Evolutionary conservation across 1,140 invertebrate species (phyloP).

Genomic region (Coelopa frigida): DNA sequence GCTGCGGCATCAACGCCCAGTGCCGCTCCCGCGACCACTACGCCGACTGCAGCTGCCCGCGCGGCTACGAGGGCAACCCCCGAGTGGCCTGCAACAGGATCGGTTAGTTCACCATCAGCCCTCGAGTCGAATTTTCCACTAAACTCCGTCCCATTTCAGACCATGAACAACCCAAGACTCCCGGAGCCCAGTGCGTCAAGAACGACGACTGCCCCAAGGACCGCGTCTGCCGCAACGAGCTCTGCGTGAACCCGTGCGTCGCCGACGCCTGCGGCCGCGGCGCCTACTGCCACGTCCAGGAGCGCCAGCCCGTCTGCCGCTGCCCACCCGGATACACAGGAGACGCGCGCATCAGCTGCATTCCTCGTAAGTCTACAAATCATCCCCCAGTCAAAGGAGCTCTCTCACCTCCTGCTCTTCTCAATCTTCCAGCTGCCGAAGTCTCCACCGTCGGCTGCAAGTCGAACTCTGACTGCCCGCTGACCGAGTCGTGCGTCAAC

Average conservation of each 20-base stretch:
- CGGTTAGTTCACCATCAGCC: not conserved
- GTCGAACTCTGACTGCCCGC: slow-evolving; percentile 69
- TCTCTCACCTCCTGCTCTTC: not conserved
- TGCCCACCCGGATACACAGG: slow-evolving; percentile 72
- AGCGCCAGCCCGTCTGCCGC: slow-evolving; percentile 67
- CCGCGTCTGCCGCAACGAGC: slow-evolving; percentile 64
- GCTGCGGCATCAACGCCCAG: slow-evolving; percentile 77
- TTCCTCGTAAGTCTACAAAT: slow-evolving; percentile 59
- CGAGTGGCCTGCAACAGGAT: slow-evolving; percentile 70
- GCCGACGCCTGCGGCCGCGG: slow-evolving; percentile 61
- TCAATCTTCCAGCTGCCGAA: slow-evolving; percentile 45
- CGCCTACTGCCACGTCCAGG: slow-evolving; percentile 69
- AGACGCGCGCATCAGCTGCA: slow-evolving; percentile 63
- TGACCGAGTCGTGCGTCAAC: slow-evolving; percentile 73
- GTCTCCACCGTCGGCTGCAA: slow-evolving; percentile 60
- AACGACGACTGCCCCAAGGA: slow-evolving; percentile 70
- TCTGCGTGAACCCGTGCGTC: slow-evolving; percentile 72
- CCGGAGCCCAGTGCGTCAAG: slow-evolving; percentile 61
- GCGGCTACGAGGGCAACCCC: slow-evolving; percentile 74
- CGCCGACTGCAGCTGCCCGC: slow-evolving; percentile 68
- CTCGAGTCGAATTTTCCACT: not conserved
- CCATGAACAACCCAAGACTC: slow-evolving; percentile 41
- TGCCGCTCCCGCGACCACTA: slow-evolving; percentile 69
- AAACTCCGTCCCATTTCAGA: no score
- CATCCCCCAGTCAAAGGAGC: not conserved